These are phyloP conservation scores for Potamarius usumacintae DNA, from an alignment of 2,113 vertebrate species.

Conservation along the genomic window DNA sequence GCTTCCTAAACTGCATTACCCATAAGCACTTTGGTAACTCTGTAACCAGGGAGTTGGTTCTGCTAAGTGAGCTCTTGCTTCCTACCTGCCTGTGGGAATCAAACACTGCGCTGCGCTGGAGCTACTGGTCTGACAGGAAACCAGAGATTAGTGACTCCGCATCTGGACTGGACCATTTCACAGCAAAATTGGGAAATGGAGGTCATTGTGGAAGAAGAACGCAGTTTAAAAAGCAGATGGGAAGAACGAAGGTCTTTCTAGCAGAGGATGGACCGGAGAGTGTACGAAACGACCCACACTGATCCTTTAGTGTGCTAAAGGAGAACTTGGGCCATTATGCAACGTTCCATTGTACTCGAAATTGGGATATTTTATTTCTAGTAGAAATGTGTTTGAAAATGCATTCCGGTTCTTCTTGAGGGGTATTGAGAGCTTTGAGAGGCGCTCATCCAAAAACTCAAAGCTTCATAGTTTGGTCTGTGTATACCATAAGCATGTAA, in stretches of 20 bases:
- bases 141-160: not conserved
- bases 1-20: constrained; percentile 84
- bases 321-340: not conserved
- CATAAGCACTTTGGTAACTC: constrained; percentile 32
- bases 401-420: not conserved
- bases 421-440: not conserved
- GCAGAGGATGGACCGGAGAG: not conserved
- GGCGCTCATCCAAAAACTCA: not conserved
- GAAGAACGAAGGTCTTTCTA: not conserved
- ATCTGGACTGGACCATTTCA: not conserved
- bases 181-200: not conserved
- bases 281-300: not conserved
- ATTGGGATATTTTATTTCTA: not conserved
- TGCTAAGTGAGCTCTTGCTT: constrained; percentile 39
- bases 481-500: not conserved
- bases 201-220: not conserved
- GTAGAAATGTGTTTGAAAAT: not conserved
- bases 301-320: not conserved
- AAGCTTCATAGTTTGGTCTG: not conserved
- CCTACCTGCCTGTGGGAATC: not conserved
- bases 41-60: constrained; percentile 18
- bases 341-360: not conserved
- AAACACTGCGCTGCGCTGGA: not conserved
- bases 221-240: not conserved
- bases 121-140: not conserved